A percentile compares a stretch with the other conserved stretches of the same genome.
Evolutionary conservation across 1,140 invertebrate genomes (phyloP).

Genomic region (Lepidostoma basale): DNA sequence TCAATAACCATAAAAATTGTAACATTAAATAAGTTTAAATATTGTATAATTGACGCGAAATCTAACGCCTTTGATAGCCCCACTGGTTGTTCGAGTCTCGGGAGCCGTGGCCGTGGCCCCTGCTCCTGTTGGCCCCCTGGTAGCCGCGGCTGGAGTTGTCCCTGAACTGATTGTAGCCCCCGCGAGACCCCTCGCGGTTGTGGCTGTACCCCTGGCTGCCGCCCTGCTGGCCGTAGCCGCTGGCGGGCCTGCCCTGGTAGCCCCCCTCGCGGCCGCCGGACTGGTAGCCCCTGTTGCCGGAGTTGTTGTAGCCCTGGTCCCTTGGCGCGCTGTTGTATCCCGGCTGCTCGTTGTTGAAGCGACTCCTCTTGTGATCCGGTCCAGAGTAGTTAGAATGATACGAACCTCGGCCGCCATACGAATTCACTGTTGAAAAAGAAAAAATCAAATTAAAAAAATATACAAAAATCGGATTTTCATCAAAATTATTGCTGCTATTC

Average conservation of each 20-base stretch:
- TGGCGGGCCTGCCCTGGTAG: background rate
- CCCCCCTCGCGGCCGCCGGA: background rate
- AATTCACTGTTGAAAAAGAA: constrained; percentile 5
- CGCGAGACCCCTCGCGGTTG: background rate
- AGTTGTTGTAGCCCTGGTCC: background rate
- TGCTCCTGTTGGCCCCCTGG: constrained; percentile 7
- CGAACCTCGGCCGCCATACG: background rate
- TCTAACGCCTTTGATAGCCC: constrained; percentile 33
- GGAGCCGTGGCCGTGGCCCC: background rate
- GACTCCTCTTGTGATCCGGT: background rate
- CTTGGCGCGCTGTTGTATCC: constrained; percentile 14
- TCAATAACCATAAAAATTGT: background rate
- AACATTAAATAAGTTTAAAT: background rate
- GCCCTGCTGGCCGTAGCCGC: background rate
- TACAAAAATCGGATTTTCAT: too few species aligned
- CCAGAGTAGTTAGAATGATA: constrained; percentile 1
- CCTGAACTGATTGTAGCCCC: background rate
- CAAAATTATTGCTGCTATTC: too few species aligned
- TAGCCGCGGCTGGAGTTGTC: constrained; percentile 1
- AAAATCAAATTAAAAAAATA: too few species aligned
- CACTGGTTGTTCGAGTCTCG: constrained; percentile 25
- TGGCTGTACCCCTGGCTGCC: background rate
- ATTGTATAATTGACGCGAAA: background rate
- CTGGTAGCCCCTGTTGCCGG: constrained; percentile 14
- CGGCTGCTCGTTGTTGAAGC: background rate